phyloP scores from a whole-genome alignment of 2,113 vertebrate species.

The Cyphomyrus discorhynchus region DNA sequence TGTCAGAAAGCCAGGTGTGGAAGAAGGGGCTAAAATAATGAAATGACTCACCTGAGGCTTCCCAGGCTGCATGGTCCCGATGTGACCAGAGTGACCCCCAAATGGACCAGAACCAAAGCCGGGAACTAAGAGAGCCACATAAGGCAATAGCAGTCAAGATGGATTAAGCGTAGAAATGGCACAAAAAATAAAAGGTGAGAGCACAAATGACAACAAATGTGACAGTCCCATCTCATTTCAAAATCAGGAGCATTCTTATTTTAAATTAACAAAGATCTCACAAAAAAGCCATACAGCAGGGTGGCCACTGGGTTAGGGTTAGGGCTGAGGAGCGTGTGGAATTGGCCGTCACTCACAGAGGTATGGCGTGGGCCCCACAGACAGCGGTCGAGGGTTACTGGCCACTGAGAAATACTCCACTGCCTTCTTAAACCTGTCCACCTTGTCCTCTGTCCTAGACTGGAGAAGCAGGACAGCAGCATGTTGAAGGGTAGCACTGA shows the following conservation, averaged over 20 bases:
- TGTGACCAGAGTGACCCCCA: constrained; percentile 70
- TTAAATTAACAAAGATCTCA: neutral
- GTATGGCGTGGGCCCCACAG: constrained; percentile 70
- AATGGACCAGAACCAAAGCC: constrained; percentile 74
- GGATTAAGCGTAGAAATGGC: neutral
- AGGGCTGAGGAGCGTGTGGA: neutral
- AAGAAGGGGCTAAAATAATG: neutral
- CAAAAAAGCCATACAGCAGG: neutral
- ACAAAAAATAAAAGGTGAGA: neutral
- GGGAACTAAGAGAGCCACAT: constrained; percentile 52
- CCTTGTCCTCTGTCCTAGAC: constrained; percentile 88
- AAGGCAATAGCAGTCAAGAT: neutral
- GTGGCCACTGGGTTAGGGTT: neutral
- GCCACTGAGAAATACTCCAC: constrained; percentile 86
- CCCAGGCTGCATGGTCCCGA: constrained; percentile 68
- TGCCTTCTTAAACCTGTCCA: constrained; percentile 83
- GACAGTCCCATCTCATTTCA: neutral
- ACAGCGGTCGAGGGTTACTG: constrained; percentile 73
- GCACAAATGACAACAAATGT: neutral
- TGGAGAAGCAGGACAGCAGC: constrained; percentile 35
- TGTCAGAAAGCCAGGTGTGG: neutral
- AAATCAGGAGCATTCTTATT: neutral
- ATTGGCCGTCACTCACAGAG: constrained; percentile 66
- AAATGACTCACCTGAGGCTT: constrained; percentile 68
- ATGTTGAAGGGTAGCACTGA: neutral